Base-by-base conservation (phyloP, 2,888 invertebrate genomes). In the Ypsolopha sequella region DNA sequence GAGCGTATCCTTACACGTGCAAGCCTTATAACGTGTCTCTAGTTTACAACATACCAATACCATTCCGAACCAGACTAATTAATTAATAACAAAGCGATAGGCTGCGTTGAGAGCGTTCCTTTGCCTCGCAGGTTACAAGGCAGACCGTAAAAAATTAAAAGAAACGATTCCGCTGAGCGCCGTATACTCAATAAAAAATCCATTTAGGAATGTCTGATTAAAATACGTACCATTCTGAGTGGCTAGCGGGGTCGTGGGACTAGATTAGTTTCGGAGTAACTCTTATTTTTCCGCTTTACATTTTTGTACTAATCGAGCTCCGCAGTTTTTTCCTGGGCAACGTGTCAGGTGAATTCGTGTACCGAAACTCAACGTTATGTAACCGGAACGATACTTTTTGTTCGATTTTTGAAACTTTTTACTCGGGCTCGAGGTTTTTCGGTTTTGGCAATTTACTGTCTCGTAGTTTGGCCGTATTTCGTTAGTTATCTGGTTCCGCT, bases 151-250 rank as follows among this genome's bases (percentile, higher is more conserved):
- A 76, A 74, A 74, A 69, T 65, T 57, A 66, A 68, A 71, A 65
- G 56, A 55, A 62, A 63, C 60, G 60, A 63, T 64, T 64, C 60
- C 55, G 54, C 57, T 60, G 60, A 58, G 56, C 58, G 59, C 59
- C 57, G 55, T 24, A 58, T 60, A 61, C 38, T 63, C 60, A 62
- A 65, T 68, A 70, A 75, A 77, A 80, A 79, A 72, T 65, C 66
- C 63, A 65, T 68, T 70, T 63, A 67, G 77, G 79, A 82, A 82
- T 81, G 73, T 73, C 77, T 77, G 80, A 80, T 82, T 80, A 79
- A 79, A 79, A 77, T 73, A 70, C 72, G 66, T 68, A 72, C 69
- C 66, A 56, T 57, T 58, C 57, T 59, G 60, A 66, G 49, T 53
- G 58, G 55, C 53, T 56, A 60, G 64, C 55, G 62, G 64, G 67